Evolutionary conservation across 2,113 vertebrate genomes (phyloP).

Genomic region (Dromaius novaehollandiae): DNA sequence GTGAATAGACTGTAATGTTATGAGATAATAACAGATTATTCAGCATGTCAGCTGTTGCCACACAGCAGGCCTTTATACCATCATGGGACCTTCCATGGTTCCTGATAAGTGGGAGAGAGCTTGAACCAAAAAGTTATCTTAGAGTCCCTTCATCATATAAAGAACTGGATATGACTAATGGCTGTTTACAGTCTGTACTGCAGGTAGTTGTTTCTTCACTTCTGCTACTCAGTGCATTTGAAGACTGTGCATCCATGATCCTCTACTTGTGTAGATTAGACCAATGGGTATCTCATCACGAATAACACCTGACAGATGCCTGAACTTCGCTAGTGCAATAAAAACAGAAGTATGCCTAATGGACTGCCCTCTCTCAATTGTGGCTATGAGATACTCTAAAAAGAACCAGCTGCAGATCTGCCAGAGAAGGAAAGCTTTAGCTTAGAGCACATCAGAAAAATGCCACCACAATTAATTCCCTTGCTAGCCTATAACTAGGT

Average conservation of each 20-base stretch:
- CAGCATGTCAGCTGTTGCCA: not conserved
- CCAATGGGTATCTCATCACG: not conserved
- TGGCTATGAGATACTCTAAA: not conserved
- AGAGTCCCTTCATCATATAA: not conserved
- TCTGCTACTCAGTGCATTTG: not conserved
- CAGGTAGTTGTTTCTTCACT: not conserved
- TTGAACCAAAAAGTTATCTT: not conserved
- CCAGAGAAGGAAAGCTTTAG: not conserved
- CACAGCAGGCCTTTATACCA: not conserved
- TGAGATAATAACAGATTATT: not conserved
- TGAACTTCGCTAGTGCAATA: not conserved
- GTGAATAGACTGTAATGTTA: not conserved
- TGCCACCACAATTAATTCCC: not conserved
- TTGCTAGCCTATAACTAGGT: not conserved
- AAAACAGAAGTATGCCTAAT: not conserved
- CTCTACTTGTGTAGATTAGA: not conserved
- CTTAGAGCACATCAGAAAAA: not conserved
- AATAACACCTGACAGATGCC: not conserved
- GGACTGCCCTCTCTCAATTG: not conserved
- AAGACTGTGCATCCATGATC: not conserved
- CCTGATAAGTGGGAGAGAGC: not conserved
- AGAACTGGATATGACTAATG: not conserved
- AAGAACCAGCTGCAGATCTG: not conserved
- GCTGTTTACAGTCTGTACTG: not conserved
- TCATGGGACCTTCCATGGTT: rapidly evolving